These are phyloP conservation scores for Otolemur crassicaudatus DNA, from an alignment of 2,797 vertebrate species.

Conservation along the genomic window DNA sequence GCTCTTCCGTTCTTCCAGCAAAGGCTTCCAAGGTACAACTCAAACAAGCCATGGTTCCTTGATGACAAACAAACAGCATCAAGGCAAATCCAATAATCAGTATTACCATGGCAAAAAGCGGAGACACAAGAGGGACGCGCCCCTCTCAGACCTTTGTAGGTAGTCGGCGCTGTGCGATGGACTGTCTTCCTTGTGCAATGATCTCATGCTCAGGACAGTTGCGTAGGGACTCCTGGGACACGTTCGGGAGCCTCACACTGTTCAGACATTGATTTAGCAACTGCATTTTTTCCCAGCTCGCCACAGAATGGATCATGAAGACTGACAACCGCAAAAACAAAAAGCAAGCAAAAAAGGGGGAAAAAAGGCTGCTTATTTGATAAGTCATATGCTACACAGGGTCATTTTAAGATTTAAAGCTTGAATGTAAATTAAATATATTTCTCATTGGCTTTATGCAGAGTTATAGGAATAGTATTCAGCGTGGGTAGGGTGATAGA, in stretches of 20 bases:
- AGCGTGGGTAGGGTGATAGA: conserved; percentile 87
- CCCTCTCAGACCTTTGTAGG: conserved; percentile 96
- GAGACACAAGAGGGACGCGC: conserved; percentile 95
- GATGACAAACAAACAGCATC: conserved; percentile 90
- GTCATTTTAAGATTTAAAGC: conserved; percentile 89
- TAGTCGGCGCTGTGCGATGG: conserved; percentile 89
- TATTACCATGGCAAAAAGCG: conserved; percentile 96
- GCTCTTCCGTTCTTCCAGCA: conserved; percentile 93
- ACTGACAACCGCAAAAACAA: conserved; percentile 86
- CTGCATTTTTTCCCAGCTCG: conserved; percentile 90
- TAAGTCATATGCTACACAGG: conserved; percentile 89
- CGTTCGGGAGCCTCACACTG: conserved; percentile 87
- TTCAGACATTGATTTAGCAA: conserved; percentile 89
- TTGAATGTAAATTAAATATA: conserved; percentile 90
- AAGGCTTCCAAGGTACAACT: conserved; percentile 93
- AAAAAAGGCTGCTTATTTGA: conserved; percentile 87
- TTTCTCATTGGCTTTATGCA: conserved; percentile 89
- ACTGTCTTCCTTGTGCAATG: conserved; percentile 89
- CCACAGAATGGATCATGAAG: conserved; percentile 91
- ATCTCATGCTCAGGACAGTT: conserved; percentile 88
- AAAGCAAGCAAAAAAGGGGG: conserved; percentile 46
- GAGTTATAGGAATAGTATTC: conserved; percentile 87
- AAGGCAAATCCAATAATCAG: conserved; percentile 93
- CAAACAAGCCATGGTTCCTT: conserved; percentile 90
- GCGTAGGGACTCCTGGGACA: conserved; percentile 87